Evolutionary conservation across 2,113 vertebrate species (phyloP).

Genomic region (Spermophilus dauricus): DNA sequence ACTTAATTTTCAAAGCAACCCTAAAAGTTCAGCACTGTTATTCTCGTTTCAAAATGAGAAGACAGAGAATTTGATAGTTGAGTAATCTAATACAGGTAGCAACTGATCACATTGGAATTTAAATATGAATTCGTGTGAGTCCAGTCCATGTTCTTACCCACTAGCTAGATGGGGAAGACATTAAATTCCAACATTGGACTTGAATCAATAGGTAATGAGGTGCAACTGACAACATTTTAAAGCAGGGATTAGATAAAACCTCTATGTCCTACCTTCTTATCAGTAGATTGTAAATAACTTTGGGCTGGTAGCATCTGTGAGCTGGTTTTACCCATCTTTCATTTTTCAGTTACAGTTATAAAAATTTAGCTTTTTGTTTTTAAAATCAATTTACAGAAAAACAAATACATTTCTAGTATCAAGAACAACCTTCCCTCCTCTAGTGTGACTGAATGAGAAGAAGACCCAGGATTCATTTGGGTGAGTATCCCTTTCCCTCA

Average conservation of each 20-base stretch:
- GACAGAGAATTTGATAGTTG: not conserved
- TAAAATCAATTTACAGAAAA: not conserved
- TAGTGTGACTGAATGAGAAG: not conserved
- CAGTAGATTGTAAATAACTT: not conserved
- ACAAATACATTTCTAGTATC: not conserved
- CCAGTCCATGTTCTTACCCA: not conserved
- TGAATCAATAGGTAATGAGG: not conserved
- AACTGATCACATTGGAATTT: not conserved
- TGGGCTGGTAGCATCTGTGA: not conserved
- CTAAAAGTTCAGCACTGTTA: not conserved
- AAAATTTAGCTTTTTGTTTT: not conserved
- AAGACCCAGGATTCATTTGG: not conserved
- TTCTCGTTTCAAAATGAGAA: not conserved
- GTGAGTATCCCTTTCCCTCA: not conserved
- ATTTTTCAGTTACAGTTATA: not conserved
- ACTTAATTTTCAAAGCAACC: slow-evolving; percentile 25
- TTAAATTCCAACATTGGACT: not conserved
- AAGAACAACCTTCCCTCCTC: not conserved
- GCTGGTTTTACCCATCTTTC: no score
- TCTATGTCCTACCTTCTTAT: not conserved
- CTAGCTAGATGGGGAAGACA: not conserved
- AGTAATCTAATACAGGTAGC: not conserved
- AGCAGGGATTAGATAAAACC: not conserved
- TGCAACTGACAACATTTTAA: not conserved
- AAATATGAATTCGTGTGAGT: not conserved